phyloP scores from a whole-genome alignment of 2,888 invertebrate genomes.

The Pheosia tremula region DNA sequence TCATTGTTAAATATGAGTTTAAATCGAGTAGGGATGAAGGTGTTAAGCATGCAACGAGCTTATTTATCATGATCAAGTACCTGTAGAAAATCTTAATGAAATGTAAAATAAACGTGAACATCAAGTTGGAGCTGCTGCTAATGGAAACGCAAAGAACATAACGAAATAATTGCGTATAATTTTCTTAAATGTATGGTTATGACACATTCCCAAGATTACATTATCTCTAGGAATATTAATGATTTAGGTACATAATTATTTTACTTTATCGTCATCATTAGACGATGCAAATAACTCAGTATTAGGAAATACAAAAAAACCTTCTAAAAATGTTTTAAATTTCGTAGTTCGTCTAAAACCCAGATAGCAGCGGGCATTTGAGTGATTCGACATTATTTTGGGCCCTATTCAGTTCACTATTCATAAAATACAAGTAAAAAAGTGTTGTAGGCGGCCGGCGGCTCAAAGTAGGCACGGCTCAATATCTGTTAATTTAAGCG shows the following conservation, averaged over 20 bases:
- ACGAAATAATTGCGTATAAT: no score
- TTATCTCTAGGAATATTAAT: no score
- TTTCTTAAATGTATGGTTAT: no score
- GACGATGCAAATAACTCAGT: no score
- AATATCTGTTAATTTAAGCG: constrained; percentile 28
- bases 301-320: no score
- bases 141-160: no score
- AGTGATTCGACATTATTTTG: constrained; percentile 22
- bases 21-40: background rate
- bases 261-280: no score
- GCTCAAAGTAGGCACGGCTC: constrained; percentile 21
- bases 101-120: no score
- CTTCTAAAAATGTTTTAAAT: no score
- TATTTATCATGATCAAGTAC: background rate
- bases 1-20: background rate
- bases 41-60: background rate
- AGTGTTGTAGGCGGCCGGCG: constrained; percentile 11
- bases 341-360: background rate
- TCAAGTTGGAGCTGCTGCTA: no score
- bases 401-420: constrained; percentile 16
- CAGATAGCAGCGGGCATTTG: constrained; percentile 7
- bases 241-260: no score
- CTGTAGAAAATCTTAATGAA: background rate
- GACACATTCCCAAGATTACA: no score
- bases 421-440: constrained; percentile 18